A percentile compares a stretch with the other conserved stretches of the same genome.
Conservation (phyloP, 2,888 invertebrate species). For the Liopterus haemorrhoidalis region DNA sequence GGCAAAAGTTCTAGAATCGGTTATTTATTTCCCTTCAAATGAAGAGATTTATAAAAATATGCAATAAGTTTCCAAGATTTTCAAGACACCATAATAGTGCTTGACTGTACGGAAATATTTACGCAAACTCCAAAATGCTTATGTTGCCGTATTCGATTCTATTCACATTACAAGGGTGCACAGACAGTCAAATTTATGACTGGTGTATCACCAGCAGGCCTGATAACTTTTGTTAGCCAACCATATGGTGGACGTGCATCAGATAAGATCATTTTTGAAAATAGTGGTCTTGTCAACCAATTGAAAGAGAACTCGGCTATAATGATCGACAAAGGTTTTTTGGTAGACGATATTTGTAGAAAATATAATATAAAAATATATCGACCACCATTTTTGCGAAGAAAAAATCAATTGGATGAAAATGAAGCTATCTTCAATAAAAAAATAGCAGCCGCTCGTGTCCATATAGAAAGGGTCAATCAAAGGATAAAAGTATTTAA, state of each 20-base stretch:
- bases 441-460: slow-evolving; percentile 21
- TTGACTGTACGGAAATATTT: slow-evolving; percentile 4
- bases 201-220: slow-evolving; percentile 2
- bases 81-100: slow-evolving; percentile 1
- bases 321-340: slow-evolving; percentile 18
- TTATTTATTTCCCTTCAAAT: slow-evolving; percentile 2
- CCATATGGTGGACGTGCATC: slow-evolving; percentile 3
- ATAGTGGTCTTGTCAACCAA: not conserved
- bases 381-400: slow-evolving; percentile 20
- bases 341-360: slow-evolving; percentile 16
- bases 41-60: slow-evolving; percentile 2
- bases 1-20: not conserved
- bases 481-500: slow-evolving; percentile 18
- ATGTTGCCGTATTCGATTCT: slow-evolving; percentile 5
- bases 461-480: slow-evolving; percentile 21
- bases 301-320: slow-evolving; percentile 2
- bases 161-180: slow-evolving; percentile 1
- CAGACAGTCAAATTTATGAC: slow-evolving; percentile 6
- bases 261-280: slow-evolving; percentile 2
- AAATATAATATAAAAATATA: slow-evolving; percentile 14
- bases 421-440: slow-evolving; percentile 17
- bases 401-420: slow-evolving; percentile 18
- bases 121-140: slow-evolving; percentile 1
- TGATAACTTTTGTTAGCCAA: slow-evolving; percentile 4
- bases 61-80: slow-evolving; percentile 2